Base-by-base conservation (phyloP, 2,113 vertebrate species). In the Siniperca knerii region DNA sequence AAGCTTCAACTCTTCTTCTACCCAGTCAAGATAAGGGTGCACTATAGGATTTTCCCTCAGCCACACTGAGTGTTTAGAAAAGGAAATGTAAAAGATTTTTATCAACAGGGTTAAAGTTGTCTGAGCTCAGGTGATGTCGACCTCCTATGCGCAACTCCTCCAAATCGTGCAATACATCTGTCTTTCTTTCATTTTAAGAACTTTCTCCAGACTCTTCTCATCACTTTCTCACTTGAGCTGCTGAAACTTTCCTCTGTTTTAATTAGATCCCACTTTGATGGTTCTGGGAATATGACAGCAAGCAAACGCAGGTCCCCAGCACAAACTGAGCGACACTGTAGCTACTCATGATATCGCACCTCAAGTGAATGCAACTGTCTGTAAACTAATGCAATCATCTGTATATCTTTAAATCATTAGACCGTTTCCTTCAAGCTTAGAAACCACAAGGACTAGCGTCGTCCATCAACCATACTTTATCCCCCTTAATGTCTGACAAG, bases 401-500 rank as follows among this genome's bases (percentile, higher is more conserved):
- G 86, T 80, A 83, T 67, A 90, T 87, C 57, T 46, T 62, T n/a
- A 81, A 92, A 81, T 87, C 82, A 84, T 90, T 87, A 86, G 79
- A 85, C 37, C 66, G 5, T 87, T 90, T 82, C 79, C 54, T 84
- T 83, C 46, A 69, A 83, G 75, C 76, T 77, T 11, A 67, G 64
- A 55, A 85, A 77, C 76, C 82, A 82, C 48, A 40, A 87, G 88
- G 80, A 88, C 46, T 13, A 23, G 60, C 7, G 4, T 81, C 69
- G 37, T 90, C 87, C 86, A 90, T 94, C 93, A 94, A 72, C 75
- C 71, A 1, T 25, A 68, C 70, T 91, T 92, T 78, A 89, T 89
- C 62, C 82, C 70, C 78, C 55, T 79, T 90, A 84, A 85, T 58
- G 42, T 75, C 85, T 92, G 93, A 92, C 90, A 89, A 79, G 78